These are phyloP conservation scores for Thymelicus acteon DNA, from an alignment of 2,888 invertebrate genomes.

Conservation along the genomic window DNA sequence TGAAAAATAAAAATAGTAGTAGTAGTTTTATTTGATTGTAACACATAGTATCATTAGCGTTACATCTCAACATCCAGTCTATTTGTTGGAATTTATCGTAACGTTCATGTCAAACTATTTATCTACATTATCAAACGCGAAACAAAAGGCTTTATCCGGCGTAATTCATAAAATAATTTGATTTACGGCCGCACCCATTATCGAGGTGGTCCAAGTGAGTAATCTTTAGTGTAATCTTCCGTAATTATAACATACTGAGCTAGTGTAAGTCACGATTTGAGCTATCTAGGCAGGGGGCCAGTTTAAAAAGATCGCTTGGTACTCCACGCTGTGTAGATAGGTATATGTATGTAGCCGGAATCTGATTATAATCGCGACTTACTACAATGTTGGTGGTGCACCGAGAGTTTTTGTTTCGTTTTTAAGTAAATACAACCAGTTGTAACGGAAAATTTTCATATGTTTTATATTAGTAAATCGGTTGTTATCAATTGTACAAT, in stretches of 20 bases:
- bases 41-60: background rate
- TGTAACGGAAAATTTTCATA: no score
- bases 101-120: constrained; percentile 34
- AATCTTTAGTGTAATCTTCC: constrained; percentile 66
- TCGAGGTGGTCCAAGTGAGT: constrained; percentile 64
- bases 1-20: background rate
- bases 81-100: constrained; percentile 26
- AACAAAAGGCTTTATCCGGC: constrained; percentile 21
- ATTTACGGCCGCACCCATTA: constrained; percentile 57
- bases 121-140: constrained; percentile 36
- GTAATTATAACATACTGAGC: constrained; percentile 79
- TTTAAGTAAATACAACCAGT: no score
- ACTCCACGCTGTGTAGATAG: constrained; percentile 53
- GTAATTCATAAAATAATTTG: constrained; percentile 42
- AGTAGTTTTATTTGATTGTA: background rate
- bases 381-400: constrained; percentile 58
- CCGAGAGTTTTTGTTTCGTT: constrained; percentile 25
- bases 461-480: no score
- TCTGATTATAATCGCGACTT: constrained; percentile 75
- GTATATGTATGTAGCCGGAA: constrained; percentile 62
- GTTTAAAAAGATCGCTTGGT: constrained; percentile 64
- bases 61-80: constrained; percentile 2
- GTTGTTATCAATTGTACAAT: no score
- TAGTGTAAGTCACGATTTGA: constrained; percentile 80
- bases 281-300: constrained; percentile 67